These are phyloP conservation scores for Leptinotarsa rubiginosa DNA, from an alignment of 2,888 invertebrate species.

Conservation along the genomic window DNA sequence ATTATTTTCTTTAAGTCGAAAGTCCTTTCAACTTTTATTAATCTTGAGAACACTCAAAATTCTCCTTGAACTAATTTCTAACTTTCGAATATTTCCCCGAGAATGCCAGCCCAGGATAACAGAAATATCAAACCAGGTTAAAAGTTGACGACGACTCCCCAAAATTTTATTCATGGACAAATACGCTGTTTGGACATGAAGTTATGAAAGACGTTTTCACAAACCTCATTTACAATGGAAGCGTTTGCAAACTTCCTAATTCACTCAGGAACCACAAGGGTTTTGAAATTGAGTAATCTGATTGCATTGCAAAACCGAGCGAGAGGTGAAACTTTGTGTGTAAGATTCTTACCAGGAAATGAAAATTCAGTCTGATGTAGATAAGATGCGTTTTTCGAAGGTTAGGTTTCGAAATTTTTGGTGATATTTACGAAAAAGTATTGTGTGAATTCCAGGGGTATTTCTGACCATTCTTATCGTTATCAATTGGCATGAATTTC, in stretches of 20 bases:
- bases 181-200: constrained; percentile 10
- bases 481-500: too few relatives aligned
- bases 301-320: neutral
- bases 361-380: neutral
- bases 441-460: too few relatives aligned
- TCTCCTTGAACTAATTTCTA: neutral
- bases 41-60: neutral
- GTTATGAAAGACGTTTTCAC: constrained; percentile 11
- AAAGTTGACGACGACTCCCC: neutral
- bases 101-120: neutral
- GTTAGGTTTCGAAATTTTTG: too few relatives aligned
- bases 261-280: constrained; percentile 9
- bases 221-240: constrained; percentile 15
- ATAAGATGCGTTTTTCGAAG: too few relatives aligned
- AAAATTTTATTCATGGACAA: constrained; percentile 16
- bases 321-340: neutral
- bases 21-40: too few relatives aligned
- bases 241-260: neutral
- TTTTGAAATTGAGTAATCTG: constrained; percentile 10
- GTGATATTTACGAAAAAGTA: too few relatives aligned
- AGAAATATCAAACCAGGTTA: neutral
- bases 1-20: too few relatives aligned
- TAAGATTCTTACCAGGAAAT: neutral
- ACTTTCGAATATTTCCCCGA: neutral
- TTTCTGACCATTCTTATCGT: too few relatives aligned